These are phyloP conservation scores for Cotesia chilonis DNA, from an alignment of 1,140 invertebrate species.

Conservation along the genomic window DNA sequence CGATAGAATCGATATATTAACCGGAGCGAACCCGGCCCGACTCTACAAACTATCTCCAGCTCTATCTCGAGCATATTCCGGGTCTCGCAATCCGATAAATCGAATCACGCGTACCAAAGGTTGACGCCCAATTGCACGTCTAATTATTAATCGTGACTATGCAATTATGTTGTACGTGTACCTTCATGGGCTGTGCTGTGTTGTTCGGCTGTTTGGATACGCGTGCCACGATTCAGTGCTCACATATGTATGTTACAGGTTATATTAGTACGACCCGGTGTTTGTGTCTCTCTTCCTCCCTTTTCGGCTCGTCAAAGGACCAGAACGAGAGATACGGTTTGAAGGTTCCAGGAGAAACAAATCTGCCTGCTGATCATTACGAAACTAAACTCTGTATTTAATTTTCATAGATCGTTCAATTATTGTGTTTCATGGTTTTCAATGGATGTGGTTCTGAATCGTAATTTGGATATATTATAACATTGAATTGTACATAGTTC, in stretches of 20 bases:
- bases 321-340: not conserved
- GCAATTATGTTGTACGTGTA: conserved; percentile 55
- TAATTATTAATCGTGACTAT: conserved; percentile 63
- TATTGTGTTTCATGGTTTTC: not conserved
- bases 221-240: conserved; percentile 32
- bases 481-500: too few species aligned
- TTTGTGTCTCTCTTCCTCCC: not conserved
- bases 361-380: conserved; percentile 39
- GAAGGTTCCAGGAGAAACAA: conserved; percentile 19
- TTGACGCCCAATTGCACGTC: conserved; percentile 59
- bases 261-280: not conserved
- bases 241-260: not conserved
- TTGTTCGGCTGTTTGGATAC: conserved; percentile 51
- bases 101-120: conserved; percentile 55
- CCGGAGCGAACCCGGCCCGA: not conserved
- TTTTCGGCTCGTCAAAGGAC: not conserved
- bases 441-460: not conserved
- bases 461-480: not conserved
- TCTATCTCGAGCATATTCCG: not conserved
- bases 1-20: conserved; percentile 9
- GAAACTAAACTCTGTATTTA: conserved; percentile 40
- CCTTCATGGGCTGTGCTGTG: conserved; percentile 33
- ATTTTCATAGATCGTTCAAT: conserved; percentile 22
- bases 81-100: conserved; percentile 53
- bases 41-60: too few species aligned